These are phyloP conservation scores for Orbicella faveolata DNA, from an alignment of 64 coral and sea anemone species.

Conservation along the genomic window DNA sequence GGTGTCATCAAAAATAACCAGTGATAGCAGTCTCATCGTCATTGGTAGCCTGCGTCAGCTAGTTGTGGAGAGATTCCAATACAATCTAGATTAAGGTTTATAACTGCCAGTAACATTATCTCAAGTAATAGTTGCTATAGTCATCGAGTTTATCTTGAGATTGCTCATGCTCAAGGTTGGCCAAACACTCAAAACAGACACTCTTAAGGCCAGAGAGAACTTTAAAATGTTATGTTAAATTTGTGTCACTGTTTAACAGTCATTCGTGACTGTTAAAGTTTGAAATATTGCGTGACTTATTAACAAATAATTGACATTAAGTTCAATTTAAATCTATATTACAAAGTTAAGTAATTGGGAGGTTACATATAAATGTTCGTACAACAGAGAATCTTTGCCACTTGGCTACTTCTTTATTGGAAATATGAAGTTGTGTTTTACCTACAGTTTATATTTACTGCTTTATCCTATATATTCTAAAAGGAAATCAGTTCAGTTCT, in stretches of 20 bases:
- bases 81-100: slow-evolving; percentile 2
- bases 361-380: not conserved
- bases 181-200: too few relatives aligned
- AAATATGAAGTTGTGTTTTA: too few relatives aligned
- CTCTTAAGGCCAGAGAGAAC: not conserved
- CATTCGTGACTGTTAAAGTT: not conserved
- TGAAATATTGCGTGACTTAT: not conserved
- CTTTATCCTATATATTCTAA: too few relatives aligned
- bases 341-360: not conserved
- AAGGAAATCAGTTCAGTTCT: too few relatives aligned
- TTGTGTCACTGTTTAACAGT: too few relatives aligned
- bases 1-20: not conserved
- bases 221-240: not conserved
- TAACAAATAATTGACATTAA: not conserved
- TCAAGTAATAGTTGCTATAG: not conserved
- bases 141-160: not conserved
- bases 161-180: too few relatives aligned
- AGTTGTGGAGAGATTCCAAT: slow-evolving; percentile 9
- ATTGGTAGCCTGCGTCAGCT: slow-evolving; percentile 42
- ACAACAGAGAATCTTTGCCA: not conserved
- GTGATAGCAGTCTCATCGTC: slow-evolving; percentile 29
- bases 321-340: not conserved
- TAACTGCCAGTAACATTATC: not conserved
- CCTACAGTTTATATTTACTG: too few relatives aligned
- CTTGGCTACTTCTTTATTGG: not conserved